phyloP scores from a whole-genome alignment of 1,140 invertebrate species.

The Cotesia typhae region DNA sequence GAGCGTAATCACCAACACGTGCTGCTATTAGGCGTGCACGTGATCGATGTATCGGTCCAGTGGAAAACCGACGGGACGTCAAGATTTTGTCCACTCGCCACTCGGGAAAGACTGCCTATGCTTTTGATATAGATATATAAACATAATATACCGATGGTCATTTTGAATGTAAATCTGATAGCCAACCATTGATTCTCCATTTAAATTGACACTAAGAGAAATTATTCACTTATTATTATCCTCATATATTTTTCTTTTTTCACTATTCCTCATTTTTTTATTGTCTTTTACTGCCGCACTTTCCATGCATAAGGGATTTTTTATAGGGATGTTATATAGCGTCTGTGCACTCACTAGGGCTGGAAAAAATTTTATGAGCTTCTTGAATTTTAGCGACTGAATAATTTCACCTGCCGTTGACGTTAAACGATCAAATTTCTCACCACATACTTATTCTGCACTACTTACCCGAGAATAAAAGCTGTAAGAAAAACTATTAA shows the following conservation, averaged over 20 bases:
- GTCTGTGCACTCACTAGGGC: not conserved
- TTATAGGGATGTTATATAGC: conserved; percentile 15
- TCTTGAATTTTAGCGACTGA: conserved; percentile 26
- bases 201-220: conserved; percentile 15
- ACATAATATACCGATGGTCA: not conserved
- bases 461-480: not conserved
- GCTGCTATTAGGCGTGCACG: conserved; percentile 58
- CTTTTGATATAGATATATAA: not conserved
- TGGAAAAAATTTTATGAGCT: conserved; percentile 21
- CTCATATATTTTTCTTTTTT: not conserved
- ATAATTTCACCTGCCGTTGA: conserved; percentile 26
- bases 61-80: conserved; percentile 40
- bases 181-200: not conserved
- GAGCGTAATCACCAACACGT: conserved; percentile 60
- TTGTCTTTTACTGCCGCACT: conserved; percentile 3
- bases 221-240: conserved; percentile 8
- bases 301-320: conserved; percentile 9
- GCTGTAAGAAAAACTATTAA: not conserved
- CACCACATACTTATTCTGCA: conserved; percentile 14
- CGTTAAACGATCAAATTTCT: conserved; percentile 27
- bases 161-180: not conserved
- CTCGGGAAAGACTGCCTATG: not conserved
- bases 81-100: not conserved
- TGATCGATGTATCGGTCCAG: conserved; percentile 53
- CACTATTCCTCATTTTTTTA: not conserved